Base-by-base conservation (phyloP, 2,888 invertebrate genomes). In the Phasia obesa region DNA sequence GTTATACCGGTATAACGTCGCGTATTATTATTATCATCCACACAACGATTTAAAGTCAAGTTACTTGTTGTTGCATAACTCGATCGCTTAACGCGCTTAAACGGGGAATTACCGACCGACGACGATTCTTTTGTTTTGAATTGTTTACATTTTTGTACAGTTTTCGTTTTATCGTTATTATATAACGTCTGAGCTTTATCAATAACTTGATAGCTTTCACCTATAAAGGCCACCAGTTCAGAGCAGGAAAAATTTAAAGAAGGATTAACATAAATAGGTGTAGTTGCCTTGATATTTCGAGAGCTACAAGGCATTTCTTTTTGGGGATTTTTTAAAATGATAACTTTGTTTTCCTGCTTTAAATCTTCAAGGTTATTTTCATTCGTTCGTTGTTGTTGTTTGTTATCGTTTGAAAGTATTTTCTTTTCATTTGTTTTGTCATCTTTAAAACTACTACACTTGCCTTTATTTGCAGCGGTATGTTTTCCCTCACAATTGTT, bases 151-250 rank as follows among this genome's bases (percentile, higher is more conserved):
- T 38, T 79, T 23, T 59, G 17, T 4, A 38, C 2, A n/a, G n/a
- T 44, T 49, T 25, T 27, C 0, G 4, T n/a, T 38, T 60, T 53
- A 13, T 79, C 79, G 13, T 23, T 83, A 3, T 55, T 76, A 42
- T 76, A 83, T 3, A 79, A 3, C 0, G 67, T 65, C 42, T 65
- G 75, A 25, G 86, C 80, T 47, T 77, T 87, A 80, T 89, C 88
- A 82, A 90, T 88, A 76, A 88, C 75, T 65, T 87, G 85, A 84
- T 88, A 89, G 44, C 89, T 90, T 74, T 89, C 88, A 6, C 89
- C 89, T 19, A 89, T 89, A 76, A 89, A 90, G 23, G 88, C 86
- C 11, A 89, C 89, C 83, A 90, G 81, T 83, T 90, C 88, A 17
- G 86, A 86, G n/a, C 88, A 88, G 23, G 87, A 86, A 44, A 87